Evolutionary conservation across 2,888 invertebrate genomes (phyloP), one percentile per base, ranked within the genome.

Genomic region (Rambutsinella grinnellia): DNA sequence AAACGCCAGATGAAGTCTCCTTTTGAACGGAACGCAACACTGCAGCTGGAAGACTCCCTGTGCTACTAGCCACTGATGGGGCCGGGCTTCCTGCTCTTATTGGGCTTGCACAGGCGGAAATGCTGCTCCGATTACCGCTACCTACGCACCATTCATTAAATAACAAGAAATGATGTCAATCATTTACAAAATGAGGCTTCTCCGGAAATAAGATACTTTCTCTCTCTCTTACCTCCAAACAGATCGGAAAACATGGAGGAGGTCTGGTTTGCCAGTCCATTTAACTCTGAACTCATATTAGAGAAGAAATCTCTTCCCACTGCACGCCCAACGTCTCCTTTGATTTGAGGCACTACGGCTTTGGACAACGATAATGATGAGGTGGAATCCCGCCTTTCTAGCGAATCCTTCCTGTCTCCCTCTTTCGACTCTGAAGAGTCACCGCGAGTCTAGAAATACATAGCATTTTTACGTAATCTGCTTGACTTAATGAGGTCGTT

Each of bases 231-330:
- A 86, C 97, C 71, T 66, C 79, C 95, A 87, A 98, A 97, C 84
- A 98, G 90, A 86, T 96, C 97, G 68, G 95, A 95, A 86, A 98
- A 94, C 91, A 97, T 96, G 86, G 92, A 96, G 17, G 94, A 92
- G 0, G 96, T 97, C 81, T 97, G 95, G 0, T 95, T 93, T 21
- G 97, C 96, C 60, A 96, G 90, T 6, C 96, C 96, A 86, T 96
- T 96, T 67, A 98, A 89, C 86, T 98, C 97, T 28, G 92, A 95
- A 85, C 95, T 95, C 85, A 98, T 93, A 85, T 95, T 93, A 77
- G 95, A 92, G 88, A 97, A 93, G 89, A 97, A 94, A 88, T 94
- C 93, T 65, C 94, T 89, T 44, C 88, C 85, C 54, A 79, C 79
- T 36, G 74, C 76, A 15, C 81, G 76, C 53, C 77, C 77, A 5